These are phyloP conservation scores for Lepus europaeus DNA, from an alignment of 2,113 vertebrate species.

Conservation along the genomic window DNA sequence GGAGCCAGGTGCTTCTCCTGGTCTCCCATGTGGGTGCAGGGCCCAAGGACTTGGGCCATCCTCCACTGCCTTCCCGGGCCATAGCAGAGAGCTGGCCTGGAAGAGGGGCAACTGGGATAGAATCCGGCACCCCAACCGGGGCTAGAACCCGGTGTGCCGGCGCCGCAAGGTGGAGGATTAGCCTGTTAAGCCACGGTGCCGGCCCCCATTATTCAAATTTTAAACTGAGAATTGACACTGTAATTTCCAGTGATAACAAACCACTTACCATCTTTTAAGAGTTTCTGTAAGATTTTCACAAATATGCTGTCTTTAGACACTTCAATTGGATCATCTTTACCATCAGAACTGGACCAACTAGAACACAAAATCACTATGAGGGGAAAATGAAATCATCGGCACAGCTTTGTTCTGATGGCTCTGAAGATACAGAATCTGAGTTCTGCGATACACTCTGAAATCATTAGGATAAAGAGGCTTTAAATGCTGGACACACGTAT, in stretches of 20 bases:
- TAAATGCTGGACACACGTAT: neutral
- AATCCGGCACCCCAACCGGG: too few species aligned
- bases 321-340: constrained; percentile 95
- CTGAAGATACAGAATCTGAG: neutral
- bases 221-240: neutral
- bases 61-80: too few species aligned
- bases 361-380: constrained; percentile 69
- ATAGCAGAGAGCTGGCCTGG: too few species aligned
- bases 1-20: too few species aligned
- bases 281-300: constrained; percentile 96
- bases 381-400: neutral
- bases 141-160: too few species aligned
- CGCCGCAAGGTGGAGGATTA: too few species aligned
- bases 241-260: constrained; percentile 32
- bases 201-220: too few species aligned
- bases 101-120: too few species aligned
- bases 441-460: neutral
- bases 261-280: constrained; percentile 94
- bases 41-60: too few species aligned
- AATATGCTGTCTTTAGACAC: constrained; percentile 96
- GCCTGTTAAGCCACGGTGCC: too few species aligned
- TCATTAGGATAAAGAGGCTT: neutral
- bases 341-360: constrained; percentile 94
- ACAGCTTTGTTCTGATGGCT: neutral
- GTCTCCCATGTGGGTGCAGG: too few species aligned